phyloP scores from a whole-genome alignment of 1,140 invertebrate genomes.

The Mylabris phalerata region DNA sequence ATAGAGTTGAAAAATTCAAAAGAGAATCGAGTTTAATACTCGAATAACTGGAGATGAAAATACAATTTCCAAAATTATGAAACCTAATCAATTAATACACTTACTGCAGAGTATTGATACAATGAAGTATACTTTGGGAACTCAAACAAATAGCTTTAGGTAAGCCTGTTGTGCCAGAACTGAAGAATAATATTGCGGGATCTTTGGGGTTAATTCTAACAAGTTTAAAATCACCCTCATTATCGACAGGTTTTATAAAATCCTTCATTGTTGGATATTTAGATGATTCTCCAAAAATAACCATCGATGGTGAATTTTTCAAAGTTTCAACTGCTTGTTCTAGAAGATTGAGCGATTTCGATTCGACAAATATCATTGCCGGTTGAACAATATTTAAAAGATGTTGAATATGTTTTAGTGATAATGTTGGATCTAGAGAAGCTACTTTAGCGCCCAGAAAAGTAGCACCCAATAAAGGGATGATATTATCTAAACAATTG shows the following conservation, averaged over 20 bases:
- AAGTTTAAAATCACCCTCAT: conserved; percentile 18
- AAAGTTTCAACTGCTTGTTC: conserved; percentile 7
- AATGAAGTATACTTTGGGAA: too few species aligned
- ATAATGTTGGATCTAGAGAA: conserved; percentile 10
- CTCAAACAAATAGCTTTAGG: conserved; percentile 54
- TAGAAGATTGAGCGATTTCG: conserved; percentile 5
- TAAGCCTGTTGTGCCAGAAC: conserved; percentile 70
- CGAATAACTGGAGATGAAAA: too few species aligned
- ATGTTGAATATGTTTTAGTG: conserved; percentile 7
- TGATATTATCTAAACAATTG: conserved; percentile 45
- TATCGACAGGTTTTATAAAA: conserved; percentile 1
- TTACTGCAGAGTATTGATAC: too few species aligned
- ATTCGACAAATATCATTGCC: conserved; percentile 18
- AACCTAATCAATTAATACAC: too few species aligned
- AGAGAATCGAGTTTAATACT: too few species aligned
- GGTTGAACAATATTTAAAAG: conserved; percentile 7
- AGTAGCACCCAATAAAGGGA: conserved; percentile 44
- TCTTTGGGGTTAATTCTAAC: conserved; percentile 14
- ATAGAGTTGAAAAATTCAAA: too few species aligned
- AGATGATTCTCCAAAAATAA: conserved; percentile 17
- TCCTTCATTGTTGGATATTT: conserved; percentile 14
- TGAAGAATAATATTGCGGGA: conserved; percentile 45
- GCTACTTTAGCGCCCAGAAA: conserved; percentile 39
- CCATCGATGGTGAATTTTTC: conserved; percentile 4
- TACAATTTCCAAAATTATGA: too few species aligned